Base-by-base conservation (phyloP, 1,140 invertebrate genomes). In the Arion vulgaris region DNA sequence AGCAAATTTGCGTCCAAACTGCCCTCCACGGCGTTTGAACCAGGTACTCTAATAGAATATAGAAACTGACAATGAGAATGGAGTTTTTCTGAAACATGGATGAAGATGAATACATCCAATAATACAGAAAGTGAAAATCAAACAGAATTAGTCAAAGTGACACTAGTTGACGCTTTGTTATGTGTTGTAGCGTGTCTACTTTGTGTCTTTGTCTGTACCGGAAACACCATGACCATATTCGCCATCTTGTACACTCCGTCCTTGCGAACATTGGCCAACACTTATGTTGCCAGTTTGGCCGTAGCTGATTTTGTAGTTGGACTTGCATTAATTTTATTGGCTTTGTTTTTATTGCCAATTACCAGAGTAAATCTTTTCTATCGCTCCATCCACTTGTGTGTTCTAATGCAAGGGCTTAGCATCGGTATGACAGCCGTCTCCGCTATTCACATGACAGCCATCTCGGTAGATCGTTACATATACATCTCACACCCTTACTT, bases 201-300 rank as follows among this genome's bases (percentile, higher is more conserved):
- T 36, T 39, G 34, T 5, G 39, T 68, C 4, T 81, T 81, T 34
- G 49, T 81, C 36, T 81, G 80, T 36, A 53, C 49, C 0, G 97
- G 97, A 68, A 98, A 98, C 91, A 95, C 97, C 76, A 93, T 98
- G 78, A 96, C 98, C 2, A 91, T 93, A 90, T 94, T 97, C 5
- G 96, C 96, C 57, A 96, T 98, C 4, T 96, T 95, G 87, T 94
- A 97, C 84, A 96, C 97, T 68, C 94, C 95, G 81, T 97, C 97
- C 88, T 92, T 98, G 91, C 86, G 92, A 73, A 97, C 96, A 81
- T 96, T 97, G 84, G 98, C 97, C 51, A 98, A 98, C 92, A 94
- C 97, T 88, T 98, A 98, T 93, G 98, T 98, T 88, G 95, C 97
- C 39, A 97, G 96, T 62, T 93, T 98, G 84, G 97, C 97, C 0